These are phyloP conservation scores for Chionis minor DNA, from an alignment of 2,113 vertebrate genomes.

Conservation along the genomic window DNA sequence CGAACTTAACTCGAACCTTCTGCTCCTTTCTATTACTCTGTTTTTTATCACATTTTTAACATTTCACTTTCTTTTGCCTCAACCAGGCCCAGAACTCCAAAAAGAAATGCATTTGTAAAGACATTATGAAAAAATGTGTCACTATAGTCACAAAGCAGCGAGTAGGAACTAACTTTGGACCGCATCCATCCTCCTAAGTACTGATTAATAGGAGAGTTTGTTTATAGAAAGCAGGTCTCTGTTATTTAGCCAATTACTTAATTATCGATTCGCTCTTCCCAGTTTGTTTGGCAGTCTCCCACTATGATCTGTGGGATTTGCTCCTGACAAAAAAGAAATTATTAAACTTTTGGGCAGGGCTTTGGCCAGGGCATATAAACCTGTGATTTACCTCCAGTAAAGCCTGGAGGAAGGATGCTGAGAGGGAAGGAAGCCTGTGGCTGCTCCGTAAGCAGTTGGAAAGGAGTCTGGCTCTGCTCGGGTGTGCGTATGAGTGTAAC, in stretches of 20 bases:
- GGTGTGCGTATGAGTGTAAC: neutral
- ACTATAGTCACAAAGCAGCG: neutral
- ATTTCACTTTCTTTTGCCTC: neutral
- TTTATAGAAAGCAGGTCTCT: neutral
- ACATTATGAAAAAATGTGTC: neutral
- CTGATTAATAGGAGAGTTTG: neutral
- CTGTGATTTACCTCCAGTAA: neutral
- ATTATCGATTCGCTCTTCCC: neutral
- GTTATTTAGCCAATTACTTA: constrained; percentile 16
- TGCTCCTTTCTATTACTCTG: neutral
- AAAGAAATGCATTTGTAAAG: neutral
- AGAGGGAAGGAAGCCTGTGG: neutral
- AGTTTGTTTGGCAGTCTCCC: neutral
- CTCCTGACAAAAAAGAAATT: neutral
- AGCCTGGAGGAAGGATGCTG: neutral
- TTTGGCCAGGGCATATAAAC: neutral
- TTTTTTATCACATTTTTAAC: neutral
- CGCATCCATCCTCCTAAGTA: neutral
- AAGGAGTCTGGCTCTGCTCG: neutral
- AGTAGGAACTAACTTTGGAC: neutral
- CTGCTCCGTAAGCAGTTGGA: neutral
- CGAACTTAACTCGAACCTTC: neutral
- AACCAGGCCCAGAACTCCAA: neutral
- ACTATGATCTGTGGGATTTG: neutral
- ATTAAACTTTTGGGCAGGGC: neutral